phyloP scores from a whole-genome alignment of 2,113 vertebrate genomes.

The Pterocles gutturalis region DNA sequence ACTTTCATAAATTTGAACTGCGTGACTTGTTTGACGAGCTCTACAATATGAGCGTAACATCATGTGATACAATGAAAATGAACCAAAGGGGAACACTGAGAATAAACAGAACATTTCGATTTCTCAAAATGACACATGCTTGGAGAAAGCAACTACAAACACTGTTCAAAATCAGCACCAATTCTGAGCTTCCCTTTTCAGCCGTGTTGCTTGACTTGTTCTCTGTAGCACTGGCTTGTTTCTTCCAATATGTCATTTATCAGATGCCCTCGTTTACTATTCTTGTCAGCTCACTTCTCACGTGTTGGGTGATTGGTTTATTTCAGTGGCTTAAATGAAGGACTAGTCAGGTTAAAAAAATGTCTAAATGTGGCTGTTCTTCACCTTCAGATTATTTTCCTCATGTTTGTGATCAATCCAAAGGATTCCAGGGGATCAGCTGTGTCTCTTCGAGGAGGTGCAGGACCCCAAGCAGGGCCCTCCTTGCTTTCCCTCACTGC shows the following conservation, averaged over 20 bases:
- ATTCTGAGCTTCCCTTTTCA: neutral
- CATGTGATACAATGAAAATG: neutral
- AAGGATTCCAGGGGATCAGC: neutral
- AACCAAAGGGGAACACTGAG: neutral
- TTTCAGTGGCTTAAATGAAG: neutral
- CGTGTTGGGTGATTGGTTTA: neutral
- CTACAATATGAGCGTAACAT: neutral
- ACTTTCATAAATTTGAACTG: neutral
- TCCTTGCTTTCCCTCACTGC: no score
- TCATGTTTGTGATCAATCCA: neutral
- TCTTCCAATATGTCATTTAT: neutral
- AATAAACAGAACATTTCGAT: neutral
- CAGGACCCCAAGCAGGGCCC: neutral
- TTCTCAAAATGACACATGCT: slow-evolving; percentile 7
- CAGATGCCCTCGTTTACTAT: neutral
- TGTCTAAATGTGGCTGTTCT: neutral
- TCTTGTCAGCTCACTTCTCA: neutral
- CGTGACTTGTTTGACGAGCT: neutral
- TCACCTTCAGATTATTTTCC: neutral
- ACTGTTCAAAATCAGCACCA: neutral
- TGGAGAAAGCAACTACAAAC: neutral
- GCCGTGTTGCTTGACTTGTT: neutral
- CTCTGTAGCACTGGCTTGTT: neutral
- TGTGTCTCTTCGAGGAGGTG: rapidly evolving
- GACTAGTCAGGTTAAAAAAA: neutral